Percentiles rank a stretch among this genome's conserved stretches.
Conservation (phyloP, 2,797 vertebrate species). For the Otolemur crassicaudatus region DNA sequence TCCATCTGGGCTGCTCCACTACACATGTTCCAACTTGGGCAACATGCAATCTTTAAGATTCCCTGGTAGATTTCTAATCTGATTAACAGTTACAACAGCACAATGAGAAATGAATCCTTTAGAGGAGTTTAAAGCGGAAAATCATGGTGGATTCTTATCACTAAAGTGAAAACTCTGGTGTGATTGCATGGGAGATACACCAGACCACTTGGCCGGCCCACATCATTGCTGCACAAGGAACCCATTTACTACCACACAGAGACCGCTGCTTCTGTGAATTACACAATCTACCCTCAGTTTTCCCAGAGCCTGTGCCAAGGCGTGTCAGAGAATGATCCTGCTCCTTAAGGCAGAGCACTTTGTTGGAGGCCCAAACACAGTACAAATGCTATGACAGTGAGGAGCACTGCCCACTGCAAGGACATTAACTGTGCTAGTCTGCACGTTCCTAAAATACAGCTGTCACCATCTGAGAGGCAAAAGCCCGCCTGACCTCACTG, state of each 20-base stretch:
- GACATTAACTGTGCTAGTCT: fast-evolving
- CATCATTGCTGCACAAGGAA: neutral
- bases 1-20: neutral
- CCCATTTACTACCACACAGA: neutral
- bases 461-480: neutral
- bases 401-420: neutral
- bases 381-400: fast-evolving
- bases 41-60: neutral
- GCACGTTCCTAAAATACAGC: neutral
- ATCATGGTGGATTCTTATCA: neutral
- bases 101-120: neutral
- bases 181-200: fast-evolving
- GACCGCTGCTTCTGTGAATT: neutral
- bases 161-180: neutral
- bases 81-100: neutral
- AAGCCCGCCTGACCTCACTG: neutral
- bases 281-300: neutral
- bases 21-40: fast-evolving
- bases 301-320: neutral
- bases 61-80: neutral
- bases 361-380: fast-evolving
- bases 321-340: neutral
- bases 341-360: neutral
- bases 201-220: neutral
- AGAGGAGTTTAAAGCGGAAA: neutral